Conservation (phyloP, 2,113 vertebrate species). For the Heptranchias perlo region DNA sequence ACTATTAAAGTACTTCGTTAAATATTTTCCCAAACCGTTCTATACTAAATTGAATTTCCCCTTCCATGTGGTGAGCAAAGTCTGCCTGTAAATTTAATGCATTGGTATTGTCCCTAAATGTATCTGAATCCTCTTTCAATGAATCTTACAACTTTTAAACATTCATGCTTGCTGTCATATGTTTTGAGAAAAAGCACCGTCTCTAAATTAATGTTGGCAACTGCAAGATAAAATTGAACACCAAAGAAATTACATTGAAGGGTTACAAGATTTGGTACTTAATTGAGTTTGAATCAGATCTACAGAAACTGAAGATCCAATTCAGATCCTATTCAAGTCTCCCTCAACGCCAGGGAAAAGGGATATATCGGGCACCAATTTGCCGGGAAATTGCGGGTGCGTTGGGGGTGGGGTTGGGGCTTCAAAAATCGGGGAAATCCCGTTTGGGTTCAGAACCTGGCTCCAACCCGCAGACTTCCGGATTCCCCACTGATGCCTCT, state of each 20-base stretch:
- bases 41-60: not conserved
- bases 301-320: not conserved
- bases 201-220: not conserved
- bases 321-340: not conserved
- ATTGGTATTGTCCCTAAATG: not conserved
- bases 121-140: not conserved
- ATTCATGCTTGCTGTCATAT: not conserved
- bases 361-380: too few relatives aligned
- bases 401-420: too few relatives aligned
- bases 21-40: not conserved
- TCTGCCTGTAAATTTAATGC: not conserved
- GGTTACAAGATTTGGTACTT: not conserved
- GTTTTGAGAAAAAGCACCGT: not conserved
- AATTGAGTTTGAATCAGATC: not conserved
- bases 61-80: not conserved
- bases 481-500: too few relatives aligned
- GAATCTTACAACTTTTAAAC: not conserved
- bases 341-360: not conserved
- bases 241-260: not conserved
- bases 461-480: too few relatives aligned
- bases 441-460: too few relatives aligned
- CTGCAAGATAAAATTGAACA: not conserved
- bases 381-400: too few relatives aligned
- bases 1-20: not conserved
- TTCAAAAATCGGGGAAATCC: too few relatives aligned